Base-by-base conservation (phyloP, 2,888 invertebrate species). In the Tipula lateralis region DNA sequence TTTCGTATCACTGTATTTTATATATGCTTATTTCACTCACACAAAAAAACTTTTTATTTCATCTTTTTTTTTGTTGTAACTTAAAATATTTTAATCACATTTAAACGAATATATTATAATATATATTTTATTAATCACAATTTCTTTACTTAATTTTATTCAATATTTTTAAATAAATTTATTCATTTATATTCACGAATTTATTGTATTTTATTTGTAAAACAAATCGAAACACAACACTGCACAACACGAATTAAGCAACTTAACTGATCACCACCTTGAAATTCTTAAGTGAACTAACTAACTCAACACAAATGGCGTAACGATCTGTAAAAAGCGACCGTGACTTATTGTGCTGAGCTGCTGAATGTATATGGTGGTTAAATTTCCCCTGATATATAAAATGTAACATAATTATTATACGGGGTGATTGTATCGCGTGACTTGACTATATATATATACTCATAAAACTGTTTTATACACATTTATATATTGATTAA, bases 221-320 rank as follows among this genome's bases (percentile, higher is more conserved):
- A n/a, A 82, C 6, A 16, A 82, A 30, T 30, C 7, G 4, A 29
- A 39, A 83, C 83, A 44, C 39, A 83, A 83, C 83, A 83, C n/a
- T 36, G n/a, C n/a, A 9, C 34, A 13, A 16, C 34, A 83, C 29
- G 44, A 13, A n/a, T 24, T 82, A 82, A 82, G 82, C 82, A 32
- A 82, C 82, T 82, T 82, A 30, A 83, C 83, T 36, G 36, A 83
- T 36, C 83, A 83, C 83, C 83, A 83, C 83, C 83, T 83, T 83
- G 83, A 83, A 83, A 83, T 83, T 83, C 83, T 83, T 83, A 36
- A 39, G 36, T 83, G 6, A 83, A 39, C 39, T 34, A 29, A 83
- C n/a, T 34, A n/a, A 13, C 29, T 29, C 6, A 13, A 36, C 83
- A 83, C 83, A n/a, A 44, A 36, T 24, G 83, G 30, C 83, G 83